Base-by-base conservation (phyloP, 2,797 vertebrate species). In the Ataeniobius toweri region DNA sequence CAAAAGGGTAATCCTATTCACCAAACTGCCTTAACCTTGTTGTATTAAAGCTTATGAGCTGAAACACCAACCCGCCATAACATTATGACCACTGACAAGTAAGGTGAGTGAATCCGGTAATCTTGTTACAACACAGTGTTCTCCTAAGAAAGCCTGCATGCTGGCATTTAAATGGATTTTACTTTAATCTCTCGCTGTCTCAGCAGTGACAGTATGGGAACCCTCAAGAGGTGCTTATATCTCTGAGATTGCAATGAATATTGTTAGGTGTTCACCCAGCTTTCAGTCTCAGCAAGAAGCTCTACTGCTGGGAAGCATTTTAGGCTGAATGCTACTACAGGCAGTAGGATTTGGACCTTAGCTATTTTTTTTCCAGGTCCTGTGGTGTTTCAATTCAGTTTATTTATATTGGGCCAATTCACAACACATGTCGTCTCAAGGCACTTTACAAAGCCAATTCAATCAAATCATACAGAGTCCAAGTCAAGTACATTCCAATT, bases 51-150 rank as follows among this genome's bases (percentile, higher is more conserved):
- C 72, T 39, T 58, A n/a, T 26, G 24, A 18, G 53, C n/a, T 39
- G 26, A 50, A 41, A 44, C 36, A 71, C 10, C 70, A 53, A 53
- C 36, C 6, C 4, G 6, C 51, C 71, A 73, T 8, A 59, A 58
- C 72, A 58, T n/a, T 73, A 58, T 41, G 53, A 73, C 71, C 71
- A 24, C 28, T 72, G 51, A 55, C 14, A 72, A 13, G 20, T 72
- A 68, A 68, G 20, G 65, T 68, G 65, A 44, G 65, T 68, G 39
- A 68, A 41, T n/a, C 39, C 39, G 2, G 18, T 55, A 55, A 72
- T 72, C 70, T 50, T 22, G 9, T 72, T 72, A 41, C 39, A n/a
- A 68, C 39, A 24, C 5, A n/a, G 39, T 36, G 28, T n/a, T 70
- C 41, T 26, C 1, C 44, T 16, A 24, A 46, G 41, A 26, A 16